Base-by-base conservation (phyloP, 2,113 vertebrate genomes). In the Megaceryle torquata region DNA sequence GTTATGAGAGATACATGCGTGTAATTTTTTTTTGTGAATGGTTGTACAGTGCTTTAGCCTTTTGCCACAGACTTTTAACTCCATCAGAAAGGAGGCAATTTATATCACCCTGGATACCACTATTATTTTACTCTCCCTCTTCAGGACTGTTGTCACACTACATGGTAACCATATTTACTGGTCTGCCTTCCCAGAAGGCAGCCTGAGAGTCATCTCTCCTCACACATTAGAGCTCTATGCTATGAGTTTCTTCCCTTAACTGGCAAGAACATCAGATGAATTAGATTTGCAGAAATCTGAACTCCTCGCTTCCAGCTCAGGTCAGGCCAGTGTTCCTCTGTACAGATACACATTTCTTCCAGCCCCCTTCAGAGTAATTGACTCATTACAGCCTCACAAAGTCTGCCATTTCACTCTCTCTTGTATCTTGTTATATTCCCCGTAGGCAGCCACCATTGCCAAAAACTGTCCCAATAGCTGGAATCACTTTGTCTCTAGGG, bases 201-300 rank as follows among this genome's bases (percentile, higher is more conserved):
- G 93, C 50, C 63, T 5, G 16, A 87, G 86, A 91, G 25, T 96
- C 95, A 95, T 95, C 91, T 96, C 93, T 97, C 87, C 2, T 4
- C 70, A 65, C 83, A 95, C 93, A 94, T 90, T 50, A 91, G 61
- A 91, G 81, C 44, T 79, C 69, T 96, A 86, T 93, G 78, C 90
- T 84, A 57, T 0, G 14, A 96, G 46, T 96, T 96, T 96, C 93
- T 86, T 91, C 57, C n/a, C 12, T 14, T 82, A 60, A n/a, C 88
- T 96, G 93, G 95, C 96, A 97, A 95, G 91, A 96, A 93, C 79
- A 92, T 79, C 91, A 93, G 91, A 93, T 65, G 88, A 95, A 93
- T 69, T 95, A 80, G 69, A 96, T 96, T 91, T 95, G 72, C 95
- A 97, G 93, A 96, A 96, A 96, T 61, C 65, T 3, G 0, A 93